Conservation (phyloP, 2,113 vertebrate genomes). For the Zosterops japonicus region DNA sequence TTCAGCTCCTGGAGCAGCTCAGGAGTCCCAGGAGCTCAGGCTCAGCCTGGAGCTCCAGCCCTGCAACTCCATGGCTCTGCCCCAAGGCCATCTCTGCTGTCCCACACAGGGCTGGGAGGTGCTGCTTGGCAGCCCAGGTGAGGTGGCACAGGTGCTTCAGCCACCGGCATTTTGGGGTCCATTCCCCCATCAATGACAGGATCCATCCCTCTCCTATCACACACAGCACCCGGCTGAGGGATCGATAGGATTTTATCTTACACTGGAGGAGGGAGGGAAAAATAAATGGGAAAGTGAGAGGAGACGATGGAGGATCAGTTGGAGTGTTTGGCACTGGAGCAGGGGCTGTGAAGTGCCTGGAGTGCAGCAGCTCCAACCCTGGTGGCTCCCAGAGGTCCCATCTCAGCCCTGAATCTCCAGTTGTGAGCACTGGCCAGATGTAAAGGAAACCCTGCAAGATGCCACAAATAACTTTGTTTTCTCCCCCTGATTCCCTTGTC, state of each 20-base stretch:
- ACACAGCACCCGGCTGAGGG: rapidly evolving
- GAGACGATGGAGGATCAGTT: background rate
- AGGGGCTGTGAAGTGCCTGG: background rate
- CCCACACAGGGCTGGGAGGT: background rate
- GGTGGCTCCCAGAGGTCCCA: background rate
- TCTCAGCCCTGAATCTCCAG: background rate
- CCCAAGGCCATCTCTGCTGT: background rate
- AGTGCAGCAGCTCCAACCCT: background rate
- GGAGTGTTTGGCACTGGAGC: background rate
- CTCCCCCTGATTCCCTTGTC: background rate
- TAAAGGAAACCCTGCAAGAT: background rate
- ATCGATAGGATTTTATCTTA: background rate
- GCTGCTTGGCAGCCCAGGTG: background rate
- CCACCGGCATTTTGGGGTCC: background rate
- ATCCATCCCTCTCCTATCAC: background rate
- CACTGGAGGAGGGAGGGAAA: background rate
- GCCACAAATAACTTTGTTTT: background rate
- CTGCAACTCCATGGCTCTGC: background rate
- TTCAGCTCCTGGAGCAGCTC: background rate
- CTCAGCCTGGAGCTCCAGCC: background rate
- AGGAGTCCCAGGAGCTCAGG: rapidly evolving
- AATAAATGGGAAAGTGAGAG: background rate
- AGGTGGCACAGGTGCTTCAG: rapidly evolving
- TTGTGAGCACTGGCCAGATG: background rate
- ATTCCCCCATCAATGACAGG: rapidly evolving